Conservation (phyloP, 2,113 vertebrate genomes). For the Stigmatopora nigra region DNA sequence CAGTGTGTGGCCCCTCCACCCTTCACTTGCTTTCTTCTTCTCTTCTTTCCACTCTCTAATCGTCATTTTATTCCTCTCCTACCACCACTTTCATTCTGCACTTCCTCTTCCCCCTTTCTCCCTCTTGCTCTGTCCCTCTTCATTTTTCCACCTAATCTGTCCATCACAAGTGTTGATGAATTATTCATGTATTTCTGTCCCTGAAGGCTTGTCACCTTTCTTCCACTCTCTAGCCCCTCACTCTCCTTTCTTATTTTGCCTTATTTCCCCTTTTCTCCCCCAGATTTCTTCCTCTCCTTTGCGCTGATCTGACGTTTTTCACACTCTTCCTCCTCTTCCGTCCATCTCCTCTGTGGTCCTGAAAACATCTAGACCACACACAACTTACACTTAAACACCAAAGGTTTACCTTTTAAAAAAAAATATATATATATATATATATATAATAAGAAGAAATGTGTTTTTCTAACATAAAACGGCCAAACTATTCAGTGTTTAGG, state of each 20-base stretch:
- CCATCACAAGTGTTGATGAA: constrained; percentile 69
- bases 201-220: constrained; percentile 65
- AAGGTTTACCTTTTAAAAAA: constrained; percentile 14
- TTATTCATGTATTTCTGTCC: constrained; percentile 68
- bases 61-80: constrained; percentile 67
- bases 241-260: constrained; percentile 47
- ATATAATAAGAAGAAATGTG: not conserved
- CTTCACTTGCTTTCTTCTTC: constrained; percentile 67
- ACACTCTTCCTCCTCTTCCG: constrained; percentile 6
- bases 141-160: constrained; percentile 67
- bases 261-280: constrained; percentile 37
- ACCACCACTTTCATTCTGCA: constrained; percentile 57
- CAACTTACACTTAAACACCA: constrained; percentile 16
- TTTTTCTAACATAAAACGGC: constrained; percentile 1
- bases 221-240: constrained; percentile 41
- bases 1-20: constrained; percentile 68
- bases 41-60: constrained; percentile 41
- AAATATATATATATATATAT: not conserved
- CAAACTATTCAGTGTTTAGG: not conserved
- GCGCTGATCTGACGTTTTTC: constrained; percentile 16
- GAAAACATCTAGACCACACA: constrained; percentile 49
- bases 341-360: constrained; percentile 23
- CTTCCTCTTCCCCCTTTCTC: constrained; percentile 40
- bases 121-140: constrained; percentile 52
- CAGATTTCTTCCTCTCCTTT: constrained; percentile 21